phyloP scores from a whole-genome alignment of 2,888 invertebrate genomes.

The Thecocarcelia acutangulata region DNA sequence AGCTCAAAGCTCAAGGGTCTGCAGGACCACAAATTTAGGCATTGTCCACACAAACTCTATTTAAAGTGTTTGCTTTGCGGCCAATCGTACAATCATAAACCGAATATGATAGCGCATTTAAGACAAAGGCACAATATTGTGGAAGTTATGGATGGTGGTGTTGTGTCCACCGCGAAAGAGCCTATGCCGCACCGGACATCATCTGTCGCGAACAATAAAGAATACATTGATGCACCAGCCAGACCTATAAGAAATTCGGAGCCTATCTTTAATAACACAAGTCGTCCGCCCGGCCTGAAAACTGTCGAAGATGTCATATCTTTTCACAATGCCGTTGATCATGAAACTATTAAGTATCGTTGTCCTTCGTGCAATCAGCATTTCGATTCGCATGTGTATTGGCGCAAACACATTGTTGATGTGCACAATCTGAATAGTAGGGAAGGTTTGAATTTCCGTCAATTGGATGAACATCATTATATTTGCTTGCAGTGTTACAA shows the following conservation, averaged over 20 bases:
- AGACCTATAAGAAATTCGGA: slow-evolving; percentile 48
- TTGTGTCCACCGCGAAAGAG: slow-evolving; percentile 42
- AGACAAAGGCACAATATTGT: slow-evolving; percentile 76
- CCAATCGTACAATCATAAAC: slow-evolving; percentile 78
- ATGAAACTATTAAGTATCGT: slow-evolving; percentile 77
- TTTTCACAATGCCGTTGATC: slow-evolving; percentile 78
- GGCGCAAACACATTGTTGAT: slow-evolving; percentile 79
- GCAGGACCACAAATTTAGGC: slow-evolving; percentile 79
- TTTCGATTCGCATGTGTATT: slow-evolving; percentile 77
- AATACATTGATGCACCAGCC: slow-evolving; percentile 46
- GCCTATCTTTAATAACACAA: slow-evolving; percentile 24
- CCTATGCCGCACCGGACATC: slow-evolving; percentile 17
- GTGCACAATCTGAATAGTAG: slow-evolving; percentile 77
- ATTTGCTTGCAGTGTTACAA: slow-evolving; percentile 78
- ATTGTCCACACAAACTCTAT: slow-evolving; percentile 76
- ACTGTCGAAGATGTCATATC: slow-evolving; percentile 77
- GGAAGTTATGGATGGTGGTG: slow-evolving; percentile 66
- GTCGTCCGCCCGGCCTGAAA: slow-evolving; percentile 74
- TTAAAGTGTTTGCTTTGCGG: slow-evolving; percentile 77
- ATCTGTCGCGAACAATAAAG: slow-evolving; percentile 17
- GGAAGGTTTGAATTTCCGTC: slow-evolving; percentile 77
- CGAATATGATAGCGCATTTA: slow-evolving; percentile 77
- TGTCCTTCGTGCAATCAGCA: slow-evolving; percentile 77
- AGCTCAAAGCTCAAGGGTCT: slow-evolving; percentile 77
- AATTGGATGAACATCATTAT: slow-evolving; percentile 77